phyloP scores from a whole-genome alignment of 1,140 invertebrate species.

The Ganaspis sp. region DNA sequence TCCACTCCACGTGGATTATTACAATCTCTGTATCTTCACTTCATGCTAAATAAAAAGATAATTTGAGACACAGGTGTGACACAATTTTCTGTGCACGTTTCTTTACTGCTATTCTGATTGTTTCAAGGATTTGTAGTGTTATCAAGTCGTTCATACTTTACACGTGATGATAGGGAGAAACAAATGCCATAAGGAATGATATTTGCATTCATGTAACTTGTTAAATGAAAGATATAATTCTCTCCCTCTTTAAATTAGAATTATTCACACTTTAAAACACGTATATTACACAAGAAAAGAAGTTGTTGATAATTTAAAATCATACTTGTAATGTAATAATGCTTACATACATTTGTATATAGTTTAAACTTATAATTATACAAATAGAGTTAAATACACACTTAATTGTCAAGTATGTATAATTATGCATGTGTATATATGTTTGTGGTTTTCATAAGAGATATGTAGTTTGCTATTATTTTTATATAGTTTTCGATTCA shows the following conservation, averaged over 20 bases:
- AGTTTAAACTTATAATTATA: no score
- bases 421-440: no score
- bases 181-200: constrained; percentile 37
- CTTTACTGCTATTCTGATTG: neutral
- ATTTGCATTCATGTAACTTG: neutral
- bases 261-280: neutral
- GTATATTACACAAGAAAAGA: no score
- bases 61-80: constrained; percentile 31
- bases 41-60: neutral
- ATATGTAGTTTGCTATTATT: no score
- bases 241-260: neutral
- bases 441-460: no score
- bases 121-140: constrained; percentile 45
- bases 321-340: no score
- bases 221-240: neutral
- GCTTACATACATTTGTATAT: no score
- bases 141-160: constrained; percentile 41
- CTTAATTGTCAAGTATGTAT: no score
- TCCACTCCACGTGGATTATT: neutral
- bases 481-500: no score
- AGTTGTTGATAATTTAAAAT: no score
- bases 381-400: no score
- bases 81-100: constrained; percentile 30
- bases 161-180: constrained; percentile 49
- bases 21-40: neutral